phyloP scores from a whole-genome alignment of 2,113 vertebrate genomes.

The Hipposideros armiger region DNA sequence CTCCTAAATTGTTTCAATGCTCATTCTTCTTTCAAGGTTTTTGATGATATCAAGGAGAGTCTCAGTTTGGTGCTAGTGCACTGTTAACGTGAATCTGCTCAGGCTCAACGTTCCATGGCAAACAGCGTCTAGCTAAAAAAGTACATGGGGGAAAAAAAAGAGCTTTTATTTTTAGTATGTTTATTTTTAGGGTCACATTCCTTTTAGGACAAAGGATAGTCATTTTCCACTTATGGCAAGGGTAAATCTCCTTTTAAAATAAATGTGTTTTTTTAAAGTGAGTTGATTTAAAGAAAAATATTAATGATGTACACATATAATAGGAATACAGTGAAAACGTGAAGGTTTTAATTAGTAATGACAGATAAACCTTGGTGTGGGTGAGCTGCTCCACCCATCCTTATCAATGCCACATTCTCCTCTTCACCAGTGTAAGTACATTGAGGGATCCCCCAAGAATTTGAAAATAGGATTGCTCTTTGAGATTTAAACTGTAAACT shows the following conservation, averaged over 20 bases:
- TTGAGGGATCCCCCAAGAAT: not conserved
- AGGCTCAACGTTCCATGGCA: not conserved
- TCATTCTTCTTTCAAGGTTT: not conserved
- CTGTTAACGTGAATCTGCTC: not conserved
- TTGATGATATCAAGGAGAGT: not conserved
- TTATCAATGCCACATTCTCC: not conserved
- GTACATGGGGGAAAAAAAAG: not conserved
- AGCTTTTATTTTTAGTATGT: not conserved
- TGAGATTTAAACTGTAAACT: constrained; percentile 4
- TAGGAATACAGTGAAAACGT: not conserved
- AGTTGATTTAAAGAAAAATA: constrained; percentile 23
- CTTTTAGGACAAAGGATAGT: constrained; percentile 17
- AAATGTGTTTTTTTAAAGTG: not conserved
- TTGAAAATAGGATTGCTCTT: constrained; percentile 13
- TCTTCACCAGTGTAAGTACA: not conserved
- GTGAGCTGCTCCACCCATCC: not conserved
- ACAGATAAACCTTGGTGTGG: not conserved
- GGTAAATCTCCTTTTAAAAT: not conserved
- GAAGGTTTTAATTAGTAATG: not conserved
- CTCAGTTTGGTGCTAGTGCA: not conserved
- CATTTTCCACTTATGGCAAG: not conserved
- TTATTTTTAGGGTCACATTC: constrained; percentile 35
- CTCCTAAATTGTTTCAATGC: not conserved
- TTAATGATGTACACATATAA: not conserved
- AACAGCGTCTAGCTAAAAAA: not conserved